Percentiles rank a stretch among this genome's conserved stretches.
phyloP scores from a whole-genome alignment of 2,113 vertebrate genomes.

The Amazona guildingii region DNA sequence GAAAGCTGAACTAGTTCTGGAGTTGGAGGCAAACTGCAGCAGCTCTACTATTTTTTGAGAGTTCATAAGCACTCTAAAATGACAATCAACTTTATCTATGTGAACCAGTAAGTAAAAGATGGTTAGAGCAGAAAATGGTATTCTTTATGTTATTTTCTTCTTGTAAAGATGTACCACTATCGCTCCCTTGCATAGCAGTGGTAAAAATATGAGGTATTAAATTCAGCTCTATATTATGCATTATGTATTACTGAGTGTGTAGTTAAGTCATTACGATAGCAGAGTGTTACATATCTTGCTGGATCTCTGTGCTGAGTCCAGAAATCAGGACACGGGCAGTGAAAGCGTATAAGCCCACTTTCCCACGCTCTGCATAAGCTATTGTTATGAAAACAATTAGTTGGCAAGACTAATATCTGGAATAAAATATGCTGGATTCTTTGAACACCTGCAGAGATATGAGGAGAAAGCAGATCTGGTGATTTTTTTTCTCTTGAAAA shows the following conservation, averaged over 20 bases:
- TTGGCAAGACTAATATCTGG: constrained; percentile 60
- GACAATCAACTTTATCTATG: neutral
- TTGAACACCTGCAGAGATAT: constrained; percentile 63
- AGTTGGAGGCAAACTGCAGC: neutral
- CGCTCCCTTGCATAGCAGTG: neutral
- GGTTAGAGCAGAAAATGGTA: neutral
- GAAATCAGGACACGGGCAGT: constrained; percentile 44
- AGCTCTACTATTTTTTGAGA: neutral
- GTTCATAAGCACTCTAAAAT: neutral
- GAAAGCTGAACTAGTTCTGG: neutral
- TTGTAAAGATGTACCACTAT: neutral
- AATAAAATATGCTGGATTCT: constrained; percentile 36
- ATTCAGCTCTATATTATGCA: neutral
- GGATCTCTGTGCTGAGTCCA: neutral
- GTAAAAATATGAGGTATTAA: neutral
- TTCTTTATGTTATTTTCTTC: neutral
- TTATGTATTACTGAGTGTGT: neutral
- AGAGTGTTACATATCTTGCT: neutral
- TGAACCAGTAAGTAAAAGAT: neutral
- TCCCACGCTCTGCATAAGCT: constrained; percentile 69
- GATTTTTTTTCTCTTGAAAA: neutral
- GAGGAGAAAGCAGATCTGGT: neutral
- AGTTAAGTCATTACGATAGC: neutral
- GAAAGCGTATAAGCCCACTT: constrained; percentile 52
- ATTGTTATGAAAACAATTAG: constrained; percentile 80